Evolutionary conservation across 2,888 invertebrate genomes (phyloP).

Genomic region (Drosophila engyochracea): DNA sequence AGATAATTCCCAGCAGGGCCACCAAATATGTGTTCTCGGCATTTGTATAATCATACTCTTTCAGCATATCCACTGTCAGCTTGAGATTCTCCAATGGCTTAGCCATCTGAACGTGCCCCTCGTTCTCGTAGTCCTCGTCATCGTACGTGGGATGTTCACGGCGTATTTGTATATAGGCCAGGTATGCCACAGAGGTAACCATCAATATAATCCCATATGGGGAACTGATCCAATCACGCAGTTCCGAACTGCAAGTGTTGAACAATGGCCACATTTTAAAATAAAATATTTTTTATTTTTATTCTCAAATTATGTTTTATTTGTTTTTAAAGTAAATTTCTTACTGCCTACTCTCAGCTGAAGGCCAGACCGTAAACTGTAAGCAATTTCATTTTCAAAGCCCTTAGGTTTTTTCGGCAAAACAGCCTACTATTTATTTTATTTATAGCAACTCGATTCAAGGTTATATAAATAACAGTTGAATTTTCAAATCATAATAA

Average conservation of each 20-base stretch:
- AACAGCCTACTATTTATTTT: conserved; percentile 6
- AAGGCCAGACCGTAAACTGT: not conserved
- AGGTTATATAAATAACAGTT: not conserved
- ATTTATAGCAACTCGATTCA: not conserved
- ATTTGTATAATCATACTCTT: conserved; percentile 23
- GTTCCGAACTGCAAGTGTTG: conserved; percentile 20
- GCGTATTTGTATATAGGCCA: conserved; percentile 20
- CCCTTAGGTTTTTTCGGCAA: not conserved
- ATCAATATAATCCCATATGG: conserved; percentile 33
- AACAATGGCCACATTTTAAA: conserved; percentile 31
- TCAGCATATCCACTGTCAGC: conserved; percentile 25
- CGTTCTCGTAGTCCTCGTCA: conserved; percentile 49
- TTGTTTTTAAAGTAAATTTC: not conserved
- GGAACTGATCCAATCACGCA: conserved; percentile 46
- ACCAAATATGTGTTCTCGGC: conserved; percentile 32
- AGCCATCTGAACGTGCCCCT: conserved; percentile 8
- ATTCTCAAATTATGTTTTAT: not conserved
- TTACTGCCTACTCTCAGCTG: not conserved
- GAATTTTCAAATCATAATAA: not conserved
- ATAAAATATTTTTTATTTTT: not conserved
- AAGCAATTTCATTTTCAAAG: not conserved
- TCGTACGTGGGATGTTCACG: conserved; percentile 54
- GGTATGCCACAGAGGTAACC: conserved; percentile 31
- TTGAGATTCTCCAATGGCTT: conserved; percentile 30
- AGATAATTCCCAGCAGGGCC: conserved; percentile 35